Evolutionary conservation across 2,797 vertebrate genomes (phyloP), one percentile per base, ranked within the genome.

Genomic region (Acipenser oxyrinchus): DNA sequence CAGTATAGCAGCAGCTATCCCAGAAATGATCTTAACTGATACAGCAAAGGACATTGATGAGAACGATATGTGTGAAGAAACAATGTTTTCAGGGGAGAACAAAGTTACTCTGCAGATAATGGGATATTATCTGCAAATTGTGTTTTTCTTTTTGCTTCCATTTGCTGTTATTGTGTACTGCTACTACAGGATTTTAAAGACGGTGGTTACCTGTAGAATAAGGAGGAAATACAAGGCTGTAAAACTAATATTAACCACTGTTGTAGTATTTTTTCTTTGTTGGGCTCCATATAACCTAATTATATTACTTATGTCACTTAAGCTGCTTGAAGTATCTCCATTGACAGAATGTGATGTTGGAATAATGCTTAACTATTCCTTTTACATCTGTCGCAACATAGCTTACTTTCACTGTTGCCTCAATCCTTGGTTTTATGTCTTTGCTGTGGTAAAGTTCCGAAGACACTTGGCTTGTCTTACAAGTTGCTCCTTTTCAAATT

Each of bases 331-430:
- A 1, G 0, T 69, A 0, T 8, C 37, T 6, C 7, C 1, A 1
- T 63, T 71, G n/a, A 2, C 1, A 0, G 18, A 13, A 2, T 51
- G 5, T 5, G 53, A 10, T 1, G 65, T 23, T 2, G 8, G 6
- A 0, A 62, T 48, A 2, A 8, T 10, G 8, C 49, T 68, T 8
- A 13, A 23, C 1, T 68, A 66, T 13, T 11, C 67, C 1, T 78
- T 75, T 65, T 75, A 63, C 15, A 51, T 80, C 49, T 68, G 64
- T 62, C 78, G 79, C 59, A 65, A 72, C 48, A 15, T 80, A 13
- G 77, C 78, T 1, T 79, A 76, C 72, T 69, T 68, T 49, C 78
- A 84, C 72, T 81, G 78, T 62, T 82, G 79, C 60, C 68, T 81
- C 13, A 84, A 78, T 63, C 82, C 81, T 1, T 66, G 79, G 48